Conservation (phyloP, 64 coral and sea anemone genomes). For the Montipora capricornis region DNA sequence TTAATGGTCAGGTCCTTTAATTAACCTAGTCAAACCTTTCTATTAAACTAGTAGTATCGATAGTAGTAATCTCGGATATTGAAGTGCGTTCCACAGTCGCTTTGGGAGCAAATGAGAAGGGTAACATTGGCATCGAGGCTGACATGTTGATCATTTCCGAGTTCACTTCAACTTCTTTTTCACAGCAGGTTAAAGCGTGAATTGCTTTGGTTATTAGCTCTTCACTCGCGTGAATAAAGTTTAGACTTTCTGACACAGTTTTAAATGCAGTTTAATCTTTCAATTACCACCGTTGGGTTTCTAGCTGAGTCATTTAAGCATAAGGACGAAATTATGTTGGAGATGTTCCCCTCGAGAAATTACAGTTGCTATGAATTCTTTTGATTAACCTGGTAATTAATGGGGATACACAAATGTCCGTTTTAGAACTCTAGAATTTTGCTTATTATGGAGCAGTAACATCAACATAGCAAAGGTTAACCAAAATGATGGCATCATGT, state of each 20-base stretch:
- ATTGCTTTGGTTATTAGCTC: too few relatives aligned
- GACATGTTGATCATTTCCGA: too few relatives aligned
- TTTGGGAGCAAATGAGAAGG: too few relatives aligned
- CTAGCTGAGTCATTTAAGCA: slow-evolving; percentile 7
- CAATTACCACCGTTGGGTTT: not conserved
- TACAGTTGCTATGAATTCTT: not conserved
- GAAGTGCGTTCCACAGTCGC: too few relatives aligned
- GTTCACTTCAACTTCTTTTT: too few relatives aligned
- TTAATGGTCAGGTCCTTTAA: too few relatives aligned
- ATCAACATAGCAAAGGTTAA: not conserved
- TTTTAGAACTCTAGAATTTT: not conserved
- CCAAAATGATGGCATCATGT: slow-evolving; percentile 21
- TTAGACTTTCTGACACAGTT: not conserved
- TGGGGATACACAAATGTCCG: not conserved
- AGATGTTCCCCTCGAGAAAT: not conserved
- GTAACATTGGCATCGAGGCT: too few relatives aligned
- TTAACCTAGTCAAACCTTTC: too few relatives aligned
- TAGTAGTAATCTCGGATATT: too few relatives aligned
- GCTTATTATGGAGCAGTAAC: not conserved
- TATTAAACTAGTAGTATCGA: too few relatives aligned
- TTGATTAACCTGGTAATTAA: not conserved
- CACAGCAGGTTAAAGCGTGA: too few relatives aligned
- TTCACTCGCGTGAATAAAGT: too few relatives aligned
- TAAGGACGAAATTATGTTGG: not conserved
- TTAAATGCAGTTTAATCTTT: not conserved